Percentiles rank a stretch among this genome's conserved stretches.
Evolutionary conservation across 2,797 vertebrate species (phyloP).

Genomic region (Siniperca undulata): DNA sequence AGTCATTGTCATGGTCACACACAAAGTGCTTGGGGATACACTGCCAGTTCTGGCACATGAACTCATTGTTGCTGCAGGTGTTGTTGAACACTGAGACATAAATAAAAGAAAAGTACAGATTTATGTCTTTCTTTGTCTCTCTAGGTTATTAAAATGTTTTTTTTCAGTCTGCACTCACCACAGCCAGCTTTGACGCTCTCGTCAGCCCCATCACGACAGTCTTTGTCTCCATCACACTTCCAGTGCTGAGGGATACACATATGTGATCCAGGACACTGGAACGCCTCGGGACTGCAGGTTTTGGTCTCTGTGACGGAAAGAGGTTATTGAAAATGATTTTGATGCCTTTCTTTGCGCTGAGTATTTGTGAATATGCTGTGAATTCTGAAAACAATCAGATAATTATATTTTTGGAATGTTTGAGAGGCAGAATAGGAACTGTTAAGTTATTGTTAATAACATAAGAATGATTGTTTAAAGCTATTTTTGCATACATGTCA

Average conservation of each 20-base stretch:
- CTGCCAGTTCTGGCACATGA: conserved; percentile 93
- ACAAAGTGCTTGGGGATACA: conserved; percentile 95
- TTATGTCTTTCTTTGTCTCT: neutral
- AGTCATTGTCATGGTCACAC: conserved; percentile 97
- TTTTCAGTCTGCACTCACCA: conserved; percentile 81
- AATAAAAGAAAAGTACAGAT: neutral
- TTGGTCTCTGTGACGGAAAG: conserved; percentile 84
- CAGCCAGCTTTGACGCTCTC: conserved; percentile 95
- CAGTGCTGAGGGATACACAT: conserved; percentile 92
- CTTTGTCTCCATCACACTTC: conserved; percentile 96
- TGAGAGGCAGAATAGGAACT: neutral
- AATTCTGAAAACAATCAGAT: neutral
- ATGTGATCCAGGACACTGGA: conserved; percentile 93
- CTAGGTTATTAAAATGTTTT: neutral
- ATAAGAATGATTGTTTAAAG: neutral
- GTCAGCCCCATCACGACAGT: conserved; percentile 94
- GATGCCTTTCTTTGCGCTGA: neutral
- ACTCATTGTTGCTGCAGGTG: conserved; percentile 91
- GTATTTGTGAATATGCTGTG: neutral
- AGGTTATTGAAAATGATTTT: neutral
- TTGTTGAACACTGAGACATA: conserved; percentile 91
- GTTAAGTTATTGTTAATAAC: neutral
- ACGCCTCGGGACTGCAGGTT: conserved; percentile 91
- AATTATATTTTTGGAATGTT: neutral
- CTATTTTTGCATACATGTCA: neutral